Evolutionary conservation across 2,797 vertebrate genomes (phyloP).

Genomic region (Alcedo quadribrachys): DNA sequence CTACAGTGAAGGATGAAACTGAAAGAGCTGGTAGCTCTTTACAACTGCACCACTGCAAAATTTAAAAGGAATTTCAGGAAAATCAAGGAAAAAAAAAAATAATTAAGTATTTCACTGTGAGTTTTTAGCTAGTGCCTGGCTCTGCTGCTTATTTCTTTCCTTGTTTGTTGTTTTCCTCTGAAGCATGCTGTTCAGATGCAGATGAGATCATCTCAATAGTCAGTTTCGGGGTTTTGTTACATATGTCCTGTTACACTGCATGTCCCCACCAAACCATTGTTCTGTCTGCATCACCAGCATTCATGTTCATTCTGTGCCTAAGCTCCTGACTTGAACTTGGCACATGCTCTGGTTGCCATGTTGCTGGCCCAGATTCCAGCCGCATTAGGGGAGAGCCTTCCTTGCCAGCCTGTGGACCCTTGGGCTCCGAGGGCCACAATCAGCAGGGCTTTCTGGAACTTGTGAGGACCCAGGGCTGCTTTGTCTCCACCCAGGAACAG

Average conservation of each 20-base stretch:
- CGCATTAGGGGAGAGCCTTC: conserved; percentile 5
- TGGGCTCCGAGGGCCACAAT: background rate
- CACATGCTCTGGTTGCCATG: background rate
- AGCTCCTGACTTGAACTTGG: conserved; percentile 26
- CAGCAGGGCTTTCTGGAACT: background rate
- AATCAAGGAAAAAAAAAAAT: background rate
- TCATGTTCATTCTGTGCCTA: conserved; percentile 16
- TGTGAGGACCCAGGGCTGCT: background rate
- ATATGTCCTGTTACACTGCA: background rate
- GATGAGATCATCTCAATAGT: conserved; percentile 24
- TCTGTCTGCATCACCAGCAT: background rate
- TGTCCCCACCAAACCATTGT: background rate
- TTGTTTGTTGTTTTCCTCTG: conserved; percentile 2
- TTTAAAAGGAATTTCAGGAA: background rate
- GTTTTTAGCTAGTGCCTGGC: background rate
- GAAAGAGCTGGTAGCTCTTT: background rate
- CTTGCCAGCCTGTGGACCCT: background rate
- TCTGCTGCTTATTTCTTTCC: background rate
- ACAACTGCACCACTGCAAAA: background rate
- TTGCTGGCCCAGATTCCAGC: conserved; percentile 12
- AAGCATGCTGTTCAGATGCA: background rate
- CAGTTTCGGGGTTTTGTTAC: conserved; percentile 13
- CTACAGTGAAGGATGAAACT: background rate
- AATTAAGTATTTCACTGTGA: background rate
- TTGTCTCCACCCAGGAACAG: background rate